A percentile compares a stretch with the other conserved stretches of the same genome.
Evolutionary conservation across 2,113 vertebrate species (phyloP).

Genomic region (Malaclemys terrapin): DNA sequence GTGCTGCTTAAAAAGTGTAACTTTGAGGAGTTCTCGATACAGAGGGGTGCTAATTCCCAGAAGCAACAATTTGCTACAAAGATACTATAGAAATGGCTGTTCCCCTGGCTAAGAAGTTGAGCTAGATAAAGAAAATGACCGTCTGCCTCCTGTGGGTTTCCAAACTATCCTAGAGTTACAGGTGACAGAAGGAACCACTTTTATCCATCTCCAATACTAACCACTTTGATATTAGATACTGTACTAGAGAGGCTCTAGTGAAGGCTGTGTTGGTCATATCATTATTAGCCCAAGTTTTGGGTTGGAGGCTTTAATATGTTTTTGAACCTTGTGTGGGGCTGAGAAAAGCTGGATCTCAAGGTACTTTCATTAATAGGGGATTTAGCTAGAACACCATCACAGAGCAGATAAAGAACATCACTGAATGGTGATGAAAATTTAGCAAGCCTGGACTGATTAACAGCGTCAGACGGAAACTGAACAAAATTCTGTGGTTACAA

Average conservation of each 20-base stretch:
- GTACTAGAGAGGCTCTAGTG: not conserved
- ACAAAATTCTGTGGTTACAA: accelerated
- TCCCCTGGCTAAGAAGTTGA: not conserved
- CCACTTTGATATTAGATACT: not conserved
- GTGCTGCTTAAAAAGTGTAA: not conserved
- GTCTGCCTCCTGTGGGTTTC: not conserved
- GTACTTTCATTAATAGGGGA: not conserved
- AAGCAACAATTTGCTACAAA: not conserved
- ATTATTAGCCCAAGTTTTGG: not conserved
- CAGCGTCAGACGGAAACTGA: not conserved
- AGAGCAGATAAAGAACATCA: not conserved
- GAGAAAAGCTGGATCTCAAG: not conserved
- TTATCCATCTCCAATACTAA: not conserved
- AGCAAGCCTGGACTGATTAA: not conserved
- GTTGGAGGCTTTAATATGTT: not conserved
- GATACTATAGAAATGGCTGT: not conserved
- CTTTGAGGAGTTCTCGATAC: not conserved
- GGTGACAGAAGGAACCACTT: not conserved
- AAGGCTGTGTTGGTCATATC: not conserved
- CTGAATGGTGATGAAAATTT: not conserved
- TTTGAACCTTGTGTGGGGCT: not conserved
- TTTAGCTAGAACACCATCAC: not conserved
- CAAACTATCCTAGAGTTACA: not conserved
- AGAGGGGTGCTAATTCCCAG: not conserved
- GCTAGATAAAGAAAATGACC: not conserved